Base-by-base conservation (phyloP, 2,888 invertebrate genomes). In the Napeogenes sylphis region DNA sequence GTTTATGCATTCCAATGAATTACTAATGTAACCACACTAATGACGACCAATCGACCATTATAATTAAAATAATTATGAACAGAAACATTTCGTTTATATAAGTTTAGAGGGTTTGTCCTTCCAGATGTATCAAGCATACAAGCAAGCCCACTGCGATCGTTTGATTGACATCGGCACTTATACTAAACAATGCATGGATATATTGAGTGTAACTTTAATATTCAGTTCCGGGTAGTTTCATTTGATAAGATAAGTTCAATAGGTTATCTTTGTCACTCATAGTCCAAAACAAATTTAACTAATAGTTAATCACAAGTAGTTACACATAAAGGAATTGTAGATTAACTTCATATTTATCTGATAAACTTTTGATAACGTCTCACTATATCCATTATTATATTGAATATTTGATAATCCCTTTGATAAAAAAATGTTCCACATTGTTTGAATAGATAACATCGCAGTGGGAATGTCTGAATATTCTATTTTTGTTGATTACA, bases 81-180 rank as follows among this genome's bases (percentile, higher is more conserved):
- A 42, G 12, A 42, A 10, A 5, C 4, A 42, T 10, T 42, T 10
- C 12, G 38, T 42, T 42, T 45, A 30, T 38, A 56, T 14, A 30
- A 56, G 53, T 54, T 32, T 56, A 30, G 30, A 63, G 46, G 62
- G 55, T 58, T 57, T 61, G 59, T 69, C 71, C 70, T 80, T 85
- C 46, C 90, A 90, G 90, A 84, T 84, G 72, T 88, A 86, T 81
- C 77, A 83, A 75, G 75, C 83, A 71, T 87, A 82, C 84, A 86
- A 84, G 82, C 75, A 75, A 76, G 83, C 86, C 82, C 85, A 90
- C 87, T 88, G 89, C 84, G 85, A 88, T 76, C 75, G 75, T 71
- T 76, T 85, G 73, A 70, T 82, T 70, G 76, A 79, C 58, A 81
- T 79, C 68, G 82, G 81, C 75, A 78, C 79, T 67, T 80, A 78